Conservation (phyloP, 2,113 vertebrate species). For the Corythornis vintsioides region DNA sequence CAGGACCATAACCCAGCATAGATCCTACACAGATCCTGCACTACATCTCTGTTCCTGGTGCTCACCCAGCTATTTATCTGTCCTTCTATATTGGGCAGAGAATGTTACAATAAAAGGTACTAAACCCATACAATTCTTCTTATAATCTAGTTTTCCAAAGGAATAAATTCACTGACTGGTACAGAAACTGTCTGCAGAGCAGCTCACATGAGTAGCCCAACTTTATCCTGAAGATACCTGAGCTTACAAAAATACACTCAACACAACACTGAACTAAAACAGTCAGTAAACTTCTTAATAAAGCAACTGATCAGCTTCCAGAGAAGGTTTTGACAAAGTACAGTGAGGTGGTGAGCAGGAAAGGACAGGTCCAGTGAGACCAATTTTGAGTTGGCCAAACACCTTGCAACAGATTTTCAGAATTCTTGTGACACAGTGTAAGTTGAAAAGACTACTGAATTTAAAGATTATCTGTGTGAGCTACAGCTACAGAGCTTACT, state of each 20-base stretch:
- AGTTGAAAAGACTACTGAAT: background rate
- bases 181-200: background rate
- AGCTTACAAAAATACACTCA: background rate
- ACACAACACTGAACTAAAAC: accelerated
- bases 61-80: background rate
- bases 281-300: background rate
- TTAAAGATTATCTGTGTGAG: background rate
- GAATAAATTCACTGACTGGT: background rate
- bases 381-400: background rate
- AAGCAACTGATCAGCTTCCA: background rate
- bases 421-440: background rate
- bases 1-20: background rate
- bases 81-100: background rate
- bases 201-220: background rate
- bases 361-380: background rate
- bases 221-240: accelerated
- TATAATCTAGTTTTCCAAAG: background rate
- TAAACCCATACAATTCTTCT: background rate
- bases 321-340: background rate
- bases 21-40: background rate
- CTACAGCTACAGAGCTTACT: background rate
- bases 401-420: background rate
- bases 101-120: background rate
- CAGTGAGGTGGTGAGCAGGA: background rate
- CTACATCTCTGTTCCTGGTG: background rate